Evolutionary conservation across 2,113 vertebrate species (phyloP).

Genomic region (Phyllostomus hastatus): DNA sequence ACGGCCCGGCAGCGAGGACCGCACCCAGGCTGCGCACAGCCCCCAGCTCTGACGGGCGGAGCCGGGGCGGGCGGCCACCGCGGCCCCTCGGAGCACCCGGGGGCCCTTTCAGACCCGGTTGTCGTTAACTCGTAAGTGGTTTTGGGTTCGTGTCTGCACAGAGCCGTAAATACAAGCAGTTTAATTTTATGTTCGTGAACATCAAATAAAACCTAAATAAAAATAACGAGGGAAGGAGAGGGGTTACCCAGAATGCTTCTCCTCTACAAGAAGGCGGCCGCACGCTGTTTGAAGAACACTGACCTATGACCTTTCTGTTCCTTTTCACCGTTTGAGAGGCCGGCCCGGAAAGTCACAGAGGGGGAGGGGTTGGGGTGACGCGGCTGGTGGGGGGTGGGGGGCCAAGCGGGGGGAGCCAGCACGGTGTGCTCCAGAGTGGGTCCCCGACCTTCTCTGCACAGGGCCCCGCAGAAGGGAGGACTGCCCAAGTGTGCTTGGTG

Average conservation of each 20-base stretch:
- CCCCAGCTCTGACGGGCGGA: too few relatives aligned
- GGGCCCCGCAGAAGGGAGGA: too few relatives aligned
- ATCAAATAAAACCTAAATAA: not conserved
- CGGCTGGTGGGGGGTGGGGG: too few relatives aligned
- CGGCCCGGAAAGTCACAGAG: too few relatives aligned
- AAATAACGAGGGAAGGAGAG: not conserved
- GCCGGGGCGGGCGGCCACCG: rapidly evolving
- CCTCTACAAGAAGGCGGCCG: not conserved
- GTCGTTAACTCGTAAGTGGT: not conserved
- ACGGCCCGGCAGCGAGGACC: too few relatives aligned
- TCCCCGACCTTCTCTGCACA: too few relatives aligned
- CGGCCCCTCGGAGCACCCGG: not conserved
- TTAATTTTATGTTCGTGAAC: not conserved
- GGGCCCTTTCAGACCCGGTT: not conserved
- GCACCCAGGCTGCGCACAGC: rapidly evolving
- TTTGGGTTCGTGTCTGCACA: not conserved
- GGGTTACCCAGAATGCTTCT: not conserved
- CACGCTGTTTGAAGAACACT: not conserved
- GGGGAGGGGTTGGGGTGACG: too few relatives aligned
- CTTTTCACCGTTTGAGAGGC: too few relatives aligned
- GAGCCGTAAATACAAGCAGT: not conserved
- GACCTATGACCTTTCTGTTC: not conserved
- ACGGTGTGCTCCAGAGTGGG: too few relatives aligned
- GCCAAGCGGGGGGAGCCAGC: too few relatives aligned
- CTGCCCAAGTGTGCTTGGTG: too few relatives aligned